Conservation (phyloP, 2,113 vertebrate species). For the Charadrius vociferus region DNA sequence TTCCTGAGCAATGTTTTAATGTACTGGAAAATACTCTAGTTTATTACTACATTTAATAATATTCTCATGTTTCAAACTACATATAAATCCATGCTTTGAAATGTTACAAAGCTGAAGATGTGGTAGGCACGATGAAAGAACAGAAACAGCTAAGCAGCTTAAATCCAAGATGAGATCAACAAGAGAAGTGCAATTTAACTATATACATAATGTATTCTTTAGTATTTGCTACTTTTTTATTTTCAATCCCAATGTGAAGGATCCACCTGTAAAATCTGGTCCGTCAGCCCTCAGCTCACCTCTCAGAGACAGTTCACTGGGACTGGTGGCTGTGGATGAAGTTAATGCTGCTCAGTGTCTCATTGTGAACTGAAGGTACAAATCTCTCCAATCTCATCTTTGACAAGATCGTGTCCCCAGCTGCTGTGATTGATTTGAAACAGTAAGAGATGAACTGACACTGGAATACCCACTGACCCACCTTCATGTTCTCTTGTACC, state of each 20-base stretch:
- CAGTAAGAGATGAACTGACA: neutral
- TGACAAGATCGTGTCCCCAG: neutral
- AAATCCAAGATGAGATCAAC: conserved; percentile 18
- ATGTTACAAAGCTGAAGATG: conserved; percentile 32
- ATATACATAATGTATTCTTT: neutral
- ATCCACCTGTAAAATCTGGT: neutral
- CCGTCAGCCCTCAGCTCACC: neutral
- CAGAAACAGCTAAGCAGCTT: conserved; percentile 31
- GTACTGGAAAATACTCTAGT: conserved; percentile 38
- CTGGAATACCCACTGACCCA: neutral
- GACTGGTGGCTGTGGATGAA: neutral
- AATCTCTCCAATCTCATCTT: neutral
- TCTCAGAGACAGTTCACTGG: neutral
- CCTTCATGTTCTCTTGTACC: neutral
- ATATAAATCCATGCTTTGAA: conserved; percentile 57
- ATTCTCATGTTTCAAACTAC: conserved; percentile 18
- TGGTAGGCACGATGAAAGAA: conserved; percentile 25
- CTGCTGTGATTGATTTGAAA: neutral
- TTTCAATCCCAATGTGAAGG: neutral
- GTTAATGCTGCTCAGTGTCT: neutral
- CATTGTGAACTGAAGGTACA: neutral
- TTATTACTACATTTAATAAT: conserved; percentile 28
- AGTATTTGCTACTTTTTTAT: neutral
- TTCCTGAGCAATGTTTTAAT: conserved; percentile 55
- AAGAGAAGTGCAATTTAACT: conserved; percentile 27